Evolutionary conservation across 1,140 invertebrate genomes (phyloP).

Genomic region (Neotoxoptera formosana): DNA sequence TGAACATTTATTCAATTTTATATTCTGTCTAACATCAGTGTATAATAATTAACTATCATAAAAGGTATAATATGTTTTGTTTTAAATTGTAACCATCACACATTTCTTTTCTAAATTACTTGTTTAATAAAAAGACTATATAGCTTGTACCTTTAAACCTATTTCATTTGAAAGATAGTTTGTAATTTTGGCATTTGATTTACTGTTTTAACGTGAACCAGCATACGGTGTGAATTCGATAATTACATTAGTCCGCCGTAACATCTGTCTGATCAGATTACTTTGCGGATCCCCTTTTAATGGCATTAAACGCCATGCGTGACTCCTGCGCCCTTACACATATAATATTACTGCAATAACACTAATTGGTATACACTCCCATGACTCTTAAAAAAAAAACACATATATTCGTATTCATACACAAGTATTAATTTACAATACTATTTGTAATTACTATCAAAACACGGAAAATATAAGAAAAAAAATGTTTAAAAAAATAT

Average conservation of each 20-base stretch:
- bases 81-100: neutral
- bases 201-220: neutral
- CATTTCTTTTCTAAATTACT: neutral
- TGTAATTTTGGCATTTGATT: neutral
- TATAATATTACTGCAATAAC: neutral
- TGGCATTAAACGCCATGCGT: neutral
- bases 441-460: neutral
- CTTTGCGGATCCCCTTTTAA: slow-evolving; percentile 13
- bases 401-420: neutral
- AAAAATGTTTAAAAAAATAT: neutral
- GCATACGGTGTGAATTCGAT: slow-evolving; percentile 8
- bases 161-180: neutral
- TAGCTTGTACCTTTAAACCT: neutral
- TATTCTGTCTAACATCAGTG: no score
- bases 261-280: slow-evolving; percentile 14
- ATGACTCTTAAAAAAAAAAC: neutral
- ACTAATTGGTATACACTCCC: neutral
- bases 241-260: neutral
- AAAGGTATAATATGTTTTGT: neutral
- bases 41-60: no score
- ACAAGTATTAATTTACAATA: neutral
- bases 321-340: neutral
- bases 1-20: neutral
- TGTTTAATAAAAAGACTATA: neutral
- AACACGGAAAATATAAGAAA: neutral